A percentile compares a stretch with the other conserved stretches of the same genome.
phyloP scores from a whole-genome alignment of 2,797 vertebrate genomes.

The Pantherophis vulpinus region DNA sequence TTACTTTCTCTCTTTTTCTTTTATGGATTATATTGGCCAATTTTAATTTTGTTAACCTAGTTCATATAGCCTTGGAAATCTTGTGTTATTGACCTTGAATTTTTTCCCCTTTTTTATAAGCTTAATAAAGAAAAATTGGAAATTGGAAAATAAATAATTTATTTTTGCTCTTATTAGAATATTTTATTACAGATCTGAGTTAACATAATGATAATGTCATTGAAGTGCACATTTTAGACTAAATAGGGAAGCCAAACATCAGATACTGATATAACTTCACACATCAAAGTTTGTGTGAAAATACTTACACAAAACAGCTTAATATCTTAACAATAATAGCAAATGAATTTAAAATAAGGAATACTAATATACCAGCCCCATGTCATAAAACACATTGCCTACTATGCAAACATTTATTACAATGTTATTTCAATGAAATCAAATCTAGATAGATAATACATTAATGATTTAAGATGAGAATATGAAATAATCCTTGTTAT shows the following conservation, averaged over 20 bases:
- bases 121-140: neutral
- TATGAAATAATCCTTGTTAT: neutral
- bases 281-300: neutral
- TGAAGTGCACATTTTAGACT: neutral
- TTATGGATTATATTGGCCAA: neutral
- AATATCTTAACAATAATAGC: neutral
- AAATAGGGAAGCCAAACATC: neutral
- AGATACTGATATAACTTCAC: neutral
- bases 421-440: neutral
- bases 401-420: neutral
- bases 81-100: neutral
- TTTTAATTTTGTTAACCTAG: neutral
- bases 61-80: neutral
- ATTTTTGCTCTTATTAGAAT: neutral
- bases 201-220: neutral
- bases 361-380: neutral
- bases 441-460: neutral
- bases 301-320: neutral
- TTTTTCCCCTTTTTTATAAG: neutral
- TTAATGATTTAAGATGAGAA: neutral
- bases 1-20: neutral
- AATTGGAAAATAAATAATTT: conserved; percentile 13
- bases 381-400: neutral
- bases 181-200: neutral
- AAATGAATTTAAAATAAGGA: neutral